Evolutionary conservation across 53 echinoderm and acorn worm species (phyloP), one percentile per base, ranked within the genome.

Genomic region (Paracentrotus lividus): DNA sequence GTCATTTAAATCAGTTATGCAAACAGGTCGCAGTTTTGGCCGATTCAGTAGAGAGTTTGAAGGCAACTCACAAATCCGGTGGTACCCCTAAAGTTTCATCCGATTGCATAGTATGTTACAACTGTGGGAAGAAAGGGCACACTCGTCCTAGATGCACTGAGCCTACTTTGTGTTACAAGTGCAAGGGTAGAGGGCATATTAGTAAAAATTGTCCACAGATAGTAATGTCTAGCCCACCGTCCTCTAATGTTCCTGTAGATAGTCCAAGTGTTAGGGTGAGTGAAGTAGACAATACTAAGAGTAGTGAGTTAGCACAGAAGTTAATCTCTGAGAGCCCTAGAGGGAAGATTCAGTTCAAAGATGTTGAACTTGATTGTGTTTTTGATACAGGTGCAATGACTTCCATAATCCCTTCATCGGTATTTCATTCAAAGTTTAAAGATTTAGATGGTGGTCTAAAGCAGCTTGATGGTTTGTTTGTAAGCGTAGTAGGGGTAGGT

Each of bases 311-410:
- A 33, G 42, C 43, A 21, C 45, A 66, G 33, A 64, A 86, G 91
- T 86, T 95, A 7, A 55, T 95, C 20, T 86, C 86, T 29, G 65
- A 33, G 5, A 90, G 94, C 49, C 95, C 95, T 43, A 53, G 91
- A 47, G 88, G 90, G 40, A 91, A 20, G 86, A 56, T 95, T 8
- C 26, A 27, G 64, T 52, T 96, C 23, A 77, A 77, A 26, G 94
- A 88, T 31, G 66, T 81, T 32, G 61, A 67, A 23, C 81, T 86
- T 1, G 94, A 61, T 5, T 94, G 93, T 29, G 27, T 96, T 0
- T 43, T 96, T 29, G 96, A 96, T 55, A 94, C 94, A 10, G 96
- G 96, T 29, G 96, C 94, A 0, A 93, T 68, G 32, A 85, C 96
- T 1, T 96, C 94, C 1, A 31, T 96, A 1, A 89, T 96, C 27